Evolutionary conservation across 2,888 invertebrate species (phyloP), one percentile per base, ranked within the genome.

Genomic region (Taphrorychus bicolor): DNA sequence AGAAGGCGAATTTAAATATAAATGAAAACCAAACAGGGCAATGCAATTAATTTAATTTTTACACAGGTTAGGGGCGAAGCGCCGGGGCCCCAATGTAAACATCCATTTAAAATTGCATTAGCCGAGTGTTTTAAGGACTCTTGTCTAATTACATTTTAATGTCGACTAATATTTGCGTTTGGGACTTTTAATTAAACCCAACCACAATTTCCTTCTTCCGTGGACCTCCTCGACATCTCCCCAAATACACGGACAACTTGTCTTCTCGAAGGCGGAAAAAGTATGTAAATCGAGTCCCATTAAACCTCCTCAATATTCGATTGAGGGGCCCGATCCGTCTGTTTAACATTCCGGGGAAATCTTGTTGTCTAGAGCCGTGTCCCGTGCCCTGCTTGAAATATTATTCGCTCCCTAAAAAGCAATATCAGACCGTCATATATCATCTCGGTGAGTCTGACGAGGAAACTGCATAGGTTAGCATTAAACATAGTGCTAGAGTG

Each of bases 71-170:
- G 32, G 45, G 3, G 40, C 45, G 51, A n/a, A 7, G 22, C 18
- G n/a, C n/a, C n/a, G n/a, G n/a, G n/a, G 24, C 24, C 18, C 24
- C 9, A 59, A 65, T 59, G 65, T 59, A 59, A 65, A 65, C 59
- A 65, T 18, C 52, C 49, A 42, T 57, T 65, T 65, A 65, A 52
- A 65, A 65, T 65, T 59, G 59, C 57, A 53, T 59, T 58, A 65
- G 59, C 42, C 11, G 53, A 65, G 58, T 65, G 65, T 58, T 65
- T 59, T 51, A 45, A 48, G 53, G 65, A 65, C 58, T 58, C 49
- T 53, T 42, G 42, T 52, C 59, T 65, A 65, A 65, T 58, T 59
- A 65, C 65, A 57, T 60, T 66, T 66, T 66, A 66, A 66, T 61
- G 57, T 66, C 5, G 49, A 42, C 41, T 45, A 56, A 60, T 61